Percentiles rank a stretch among this genome's conserved stretches.
Evolutionary conservation across 2,113 vertebrate genomes (phyloP).

Genomic region (Aspiorhynchus laticeps): DNA sequence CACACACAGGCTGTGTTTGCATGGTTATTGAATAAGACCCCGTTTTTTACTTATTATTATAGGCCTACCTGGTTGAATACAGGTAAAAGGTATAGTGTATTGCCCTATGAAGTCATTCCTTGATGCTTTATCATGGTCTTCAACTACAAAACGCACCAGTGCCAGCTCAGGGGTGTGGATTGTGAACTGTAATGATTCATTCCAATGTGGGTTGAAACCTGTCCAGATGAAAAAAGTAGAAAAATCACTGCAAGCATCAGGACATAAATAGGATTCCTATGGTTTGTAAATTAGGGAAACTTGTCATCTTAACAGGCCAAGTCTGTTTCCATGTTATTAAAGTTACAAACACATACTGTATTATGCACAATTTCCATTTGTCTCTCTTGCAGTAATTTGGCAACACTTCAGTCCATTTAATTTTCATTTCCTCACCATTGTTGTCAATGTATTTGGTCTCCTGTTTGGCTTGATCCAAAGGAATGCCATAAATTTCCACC

Average conservation of each 20-base stretch:
- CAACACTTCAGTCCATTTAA: neutral
- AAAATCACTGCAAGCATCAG: neutral
- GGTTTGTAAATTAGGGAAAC: neutral
- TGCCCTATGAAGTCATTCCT: slow-evolving; percentile 94
- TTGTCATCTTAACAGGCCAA: neutral
- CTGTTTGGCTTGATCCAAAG: slow-evolving; percentile 78
- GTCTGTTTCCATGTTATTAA: neutral
- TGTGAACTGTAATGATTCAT: slow-evolving; percentile 84
- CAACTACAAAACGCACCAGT: slow-evolving; percentile 90
- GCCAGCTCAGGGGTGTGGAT: slow-evolving; percentile 86
- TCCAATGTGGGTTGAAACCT: slow-evolving; percentile 95
- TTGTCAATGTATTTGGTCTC: slow-evolving; percentile 91
- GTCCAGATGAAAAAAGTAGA: slow-evolving; percentile 40
- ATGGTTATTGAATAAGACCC: neutral
- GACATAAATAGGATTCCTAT: neutral
- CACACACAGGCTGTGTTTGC: neutral
- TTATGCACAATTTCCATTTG: neutral
- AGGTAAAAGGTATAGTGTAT: slow-evolving; percentile 87
- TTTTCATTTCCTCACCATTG: slow-evolving; percentile 80
- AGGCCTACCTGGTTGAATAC: slow-evolving; percentile 85
- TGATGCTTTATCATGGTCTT: slow-evolving; percentile 88
- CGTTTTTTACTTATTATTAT: neutral
- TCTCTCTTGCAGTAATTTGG: neutral
- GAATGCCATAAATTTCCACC: slow-evolving; percentile 87
- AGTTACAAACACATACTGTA: neutral